phyloP scores from a whole-genome alignment of 2,113 vertebrate genomes.

The Junco hyemalis region DNA sequence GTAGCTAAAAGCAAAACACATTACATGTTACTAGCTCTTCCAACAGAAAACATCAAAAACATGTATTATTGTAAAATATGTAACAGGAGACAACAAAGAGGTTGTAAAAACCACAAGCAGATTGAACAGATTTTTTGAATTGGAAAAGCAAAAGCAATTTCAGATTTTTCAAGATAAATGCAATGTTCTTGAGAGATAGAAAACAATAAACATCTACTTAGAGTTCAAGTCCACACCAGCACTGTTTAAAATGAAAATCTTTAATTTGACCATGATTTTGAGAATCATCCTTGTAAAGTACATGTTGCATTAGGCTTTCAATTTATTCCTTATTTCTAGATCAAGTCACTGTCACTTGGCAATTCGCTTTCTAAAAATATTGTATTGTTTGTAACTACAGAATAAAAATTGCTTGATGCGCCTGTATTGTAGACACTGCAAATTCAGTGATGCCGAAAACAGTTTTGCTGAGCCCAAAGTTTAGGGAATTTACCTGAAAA shows the following conservation, averaged over 20 bases:
- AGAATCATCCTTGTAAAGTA: neutral
- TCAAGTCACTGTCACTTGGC: neutral
- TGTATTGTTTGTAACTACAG: neutral
- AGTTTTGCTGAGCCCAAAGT: neutral
- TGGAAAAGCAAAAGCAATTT: neutral
- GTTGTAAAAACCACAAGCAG: neutral
- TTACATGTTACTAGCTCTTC: neutral
- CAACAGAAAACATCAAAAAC: neutral
- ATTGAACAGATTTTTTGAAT: neutral
- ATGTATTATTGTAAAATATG: neutral
- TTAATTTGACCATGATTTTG: neutral
- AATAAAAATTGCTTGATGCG: neutral
- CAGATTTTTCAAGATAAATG: neutral
- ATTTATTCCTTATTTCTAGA: neutral
- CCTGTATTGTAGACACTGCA: neutral
- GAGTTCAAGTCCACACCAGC: neutral
- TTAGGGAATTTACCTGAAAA: neutral
- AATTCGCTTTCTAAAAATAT: neutral
- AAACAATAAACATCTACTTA: neutral
- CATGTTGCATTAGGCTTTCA: neutral
- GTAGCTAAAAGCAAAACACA: slow-evolving; percentile 77
- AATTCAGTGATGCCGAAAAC: neutral
- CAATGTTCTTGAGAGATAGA: neutral
- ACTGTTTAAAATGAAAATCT: neutral
- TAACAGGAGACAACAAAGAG: neutral